Evolutionary conservation across 1,140 invertebrate species (phyloP), one percentile per base, ranked within the genome.

Genomic region (Caenorhabditis briggsae): DNA sequence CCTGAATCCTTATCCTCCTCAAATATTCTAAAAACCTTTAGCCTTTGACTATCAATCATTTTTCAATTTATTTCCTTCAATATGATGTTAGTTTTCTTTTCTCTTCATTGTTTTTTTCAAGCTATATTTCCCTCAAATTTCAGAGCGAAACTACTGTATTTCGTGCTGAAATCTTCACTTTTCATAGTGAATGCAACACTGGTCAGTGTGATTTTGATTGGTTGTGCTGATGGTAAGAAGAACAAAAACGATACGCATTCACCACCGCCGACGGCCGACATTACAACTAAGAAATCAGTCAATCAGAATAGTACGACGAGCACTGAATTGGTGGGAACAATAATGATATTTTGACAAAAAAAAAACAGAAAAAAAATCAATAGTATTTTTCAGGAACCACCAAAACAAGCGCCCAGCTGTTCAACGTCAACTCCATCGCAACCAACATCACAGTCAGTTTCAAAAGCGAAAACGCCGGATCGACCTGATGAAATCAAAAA

Each of bases 121-220:
- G 88, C 56, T 90, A 89, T 90, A 89, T 12, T 93, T 93, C 50
- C 84, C 93, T 12, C 93, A 93, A 92, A 90, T 23, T 87, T 50
- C 70, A 78, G 70, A 78, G 70, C 70, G 46, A 93, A 18, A 70
- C 91, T 20, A 92, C 93, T 20, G 93, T 25, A 50, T 78, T 78
- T 78, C 46, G 46, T 78, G 70, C 70, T 78, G 50, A 78, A 78
- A 78, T 78, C 70, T 78, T 78, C 70, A 78, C 50, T 78, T 78
- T 33, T 78, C 43, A 9, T 78, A 14, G 25, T 78, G 14, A 78
- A 78, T 78, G 70, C 70, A 18, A 50, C 46, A 78, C n/a, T 78
- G 43, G 3, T 78, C 46, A 23, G 70, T 78, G 43, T 43, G 9
- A 48, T 78, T 50, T 11, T 78, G 6, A 23, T 78, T 50, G 11